Evolutionary conservation across 2,888 invertebrate species (phyloP), one percentile per base, ranked within the genome.

Genomic region (Drosophila emarginata): DNA sequence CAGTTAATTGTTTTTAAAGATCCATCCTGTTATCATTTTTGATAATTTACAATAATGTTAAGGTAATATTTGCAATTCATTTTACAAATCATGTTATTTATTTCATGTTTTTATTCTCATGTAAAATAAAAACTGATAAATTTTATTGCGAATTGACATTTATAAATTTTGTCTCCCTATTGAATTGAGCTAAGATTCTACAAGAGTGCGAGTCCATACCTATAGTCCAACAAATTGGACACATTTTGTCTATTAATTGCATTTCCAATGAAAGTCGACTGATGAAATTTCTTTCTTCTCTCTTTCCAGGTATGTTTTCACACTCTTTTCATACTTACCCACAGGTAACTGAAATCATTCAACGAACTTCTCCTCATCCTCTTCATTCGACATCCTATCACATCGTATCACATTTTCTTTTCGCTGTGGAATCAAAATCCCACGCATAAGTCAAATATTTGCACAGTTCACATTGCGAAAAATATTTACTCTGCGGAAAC

Each of bases 401-500:
- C 52, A 52, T 14, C 52, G 52, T 52, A 52, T 52, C 52, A 54
- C 36, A 54, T 54, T 54, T 54, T 18, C 15, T 2, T 54, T 36
- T 5, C 32, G 2, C 18, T 14, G 18, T 21, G 32, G 5, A 21
- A 54, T 18, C 15, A 54, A 18, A 26, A 53, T 15, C 28, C 53
- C 53, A 53, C 53, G 53, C 53, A 28, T 14, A 53, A 53, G 53
- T 14, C 53, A 54, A 54, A 54, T 54, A 54, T 54, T 54, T 54
- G 54, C 18, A 12, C 36, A 32, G 32, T 12, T 54, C 54, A 36
- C 18, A 28, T 4, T 15, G 32, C 18, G 11, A 39, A 62, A 62
- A 62, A 54, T 59, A 67, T 67, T 67, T 56, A 14, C 51, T 15
- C 57, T 52, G 53, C 63, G 53, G 64, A 65, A 68, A 64, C 73